A percentile compares a stretch with the other conserved stretches of the same genome.
Evolutionary conservation across 2,113 vertebrate species (phyloP).

Genomic region (Pseudopipra pipra): DNA sequence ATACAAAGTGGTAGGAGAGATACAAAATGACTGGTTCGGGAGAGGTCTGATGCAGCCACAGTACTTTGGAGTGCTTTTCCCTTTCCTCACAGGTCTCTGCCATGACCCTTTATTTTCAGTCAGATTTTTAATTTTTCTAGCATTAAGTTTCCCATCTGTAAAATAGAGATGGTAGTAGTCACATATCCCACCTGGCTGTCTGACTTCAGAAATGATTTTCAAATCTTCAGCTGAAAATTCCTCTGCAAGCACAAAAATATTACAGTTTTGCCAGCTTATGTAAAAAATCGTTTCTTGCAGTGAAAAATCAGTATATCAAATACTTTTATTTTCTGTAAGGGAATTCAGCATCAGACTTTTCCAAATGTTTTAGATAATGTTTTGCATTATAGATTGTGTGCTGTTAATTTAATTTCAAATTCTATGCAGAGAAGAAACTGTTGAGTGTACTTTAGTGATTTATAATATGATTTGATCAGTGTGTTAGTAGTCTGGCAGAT

Average conservation of each 20-base stretch:
- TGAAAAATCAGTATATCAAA: background rate
- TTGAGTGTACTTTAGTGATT: slow-evolving; percentile 7
- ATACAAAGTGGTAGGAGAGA: background rate
- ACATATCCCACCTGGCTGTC: background rate
- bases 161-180: slow-evolving; percentile 8
- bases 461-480: slow-evolving; percentile 13
- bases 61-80: background rate
- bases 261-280: background rate
- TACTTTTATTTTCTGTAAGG: background rate
- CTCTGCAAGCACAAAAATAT: background rate
- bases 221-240: background rate
- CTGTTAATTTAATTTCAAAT: slow-evolving; percentile 13
- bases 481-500: background rate
- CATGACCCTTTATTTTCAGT: background rate
- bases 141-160: background rate
- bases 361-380: background rate
- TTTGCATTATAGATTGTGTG: background rate
- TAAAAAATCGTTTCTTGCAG: background rate
- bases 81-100: background rate
- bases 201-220: slow-evolving; percentile 17
- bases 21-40: background rate
- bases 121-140: background rate
- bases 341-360: background rate
- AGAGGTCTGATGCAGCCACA: background rate
- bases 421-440: background rate